Evolutionary conservation across 2,797 vertebrate genomes (phyloP).

Genomic region (Pampus argenteus): DNA sequence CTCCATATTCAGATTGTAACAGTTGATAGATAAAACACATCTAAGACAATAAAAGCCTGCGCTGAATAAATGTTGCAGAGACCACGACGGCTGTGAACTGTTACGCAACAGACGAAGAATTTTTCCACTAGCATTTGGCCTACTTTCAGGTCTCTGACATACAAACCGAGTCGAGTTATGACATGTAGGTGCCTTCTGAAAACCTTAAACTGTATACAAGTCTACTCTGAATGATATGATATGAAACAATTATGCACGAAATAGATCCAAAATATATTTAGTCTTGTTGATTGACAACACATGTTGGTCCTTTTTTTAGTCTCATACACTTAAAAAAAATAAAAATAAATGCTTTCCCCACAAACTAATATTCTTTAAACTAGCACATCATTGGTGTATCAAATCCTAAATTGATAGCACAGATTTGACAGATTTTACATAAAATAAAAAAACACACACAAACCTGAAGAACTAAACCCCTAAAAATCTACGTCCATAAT

Average conservation of each 20-base stretch:
- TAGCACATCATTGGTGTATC: slow-evolving; percentile 10
- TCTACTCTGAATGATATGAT: too few relatives aligned
- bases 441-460: slow-evolving; percentile 16
- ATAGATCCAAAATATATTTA: slow-evolving; percentile 3
- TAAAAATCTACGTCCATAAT: slow-evolving; percentile 22
- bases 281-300: neutral
- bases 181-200: slow-evolving; percentile 32
- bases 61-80: slow-evolving; percentile 8
- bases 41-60: slow-evolving; percentile 18
- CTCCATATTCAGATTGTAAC: slow-evolving; percentile 35
- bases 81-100: slow-evolving; percentile 12
- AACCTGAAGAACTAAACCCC: slow-evolving; percentile 15
- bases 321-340: slow-evolving; percentile 9
- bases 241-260: slow-evolving; percentile 12
- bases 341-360: slow-evolving; percentile 31
- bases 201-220: slow-evolving; percentile 12
- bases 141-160: neutral
- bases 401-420: slow-evolving; percentile 14
- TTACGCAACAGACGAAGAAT: slow-evolving; percentile 21
- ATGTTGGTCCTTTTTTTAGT: slow-evolving; percentile 12
- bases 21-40: slow-evolving; percentile 39
- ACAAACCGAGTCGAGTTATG: neutral
- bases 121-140: neutral
- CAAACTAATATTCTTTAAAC: slow-evolving; percentile 28
- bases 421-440: slow-evolving; percentile 14